Evolutionary conservation across 1,140 invertebrate genomes (phyloP), one percentile per base, ranked within the genome.

Genomic region (Drosophila elegans): DNA sequence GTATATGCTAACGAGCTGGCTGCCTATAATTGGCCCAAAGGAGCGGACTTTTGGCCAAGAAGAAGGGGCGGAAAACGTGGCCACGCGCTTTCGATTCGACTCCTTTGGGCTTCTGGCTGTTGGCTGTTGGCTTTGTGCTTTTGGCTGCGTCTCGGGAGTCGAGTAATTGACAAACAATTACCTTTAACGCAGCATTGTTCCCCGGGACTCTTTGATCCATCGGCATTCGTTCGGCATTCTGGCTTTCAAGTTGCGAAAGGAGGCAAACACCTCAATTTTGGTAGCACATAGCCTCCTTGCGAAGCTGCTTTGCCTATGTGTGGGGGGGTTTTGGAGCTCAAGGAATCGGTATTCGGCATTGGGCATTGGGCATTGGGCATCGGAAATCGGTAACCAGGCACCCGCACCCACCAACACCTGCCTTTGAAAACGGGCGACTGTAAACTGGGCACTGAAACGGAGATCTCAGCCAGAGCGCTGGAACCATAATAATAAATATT

Each of bases 101-200:
- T 38, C 56, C 45, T 51, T 45, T 52, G 57, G 16, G 57, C 16
- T 4, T 57, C 51, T 52, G 39, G 16, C 10, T 42, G 6, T 12
- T 16, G 41, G 3, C 9, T 54, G 38, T 44, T 36, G 11, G n/a
- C 48, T 42, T 13, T 45, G 41, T 16, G 29, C 45, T 57, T 48
- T 48, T 34, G 49, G 64, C 57, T 71, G 52, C 54, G 76, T 71
- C 74, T 57, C 85, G 77, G 84, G 84, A 89, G 84, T 89, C 84
- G 82, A 89, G 84, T 89, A 89, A 89, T 89, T 89, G 84, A 89
- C 84, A 89, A 89, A 89, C 84, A 89, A 89, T 89, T 89, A 89
- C 84, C 84, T 89, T 88, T 89, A 89, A 89, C 84, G 84, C 84
- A 89, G 80, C 84, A 89, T 89, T 89, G 84, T 89, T 89, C 57